Evolutionary conservation across 2,797 vertebrate genomes (phyloP).

Genomic region (Pseudopleuronectes americanus): DNA sequence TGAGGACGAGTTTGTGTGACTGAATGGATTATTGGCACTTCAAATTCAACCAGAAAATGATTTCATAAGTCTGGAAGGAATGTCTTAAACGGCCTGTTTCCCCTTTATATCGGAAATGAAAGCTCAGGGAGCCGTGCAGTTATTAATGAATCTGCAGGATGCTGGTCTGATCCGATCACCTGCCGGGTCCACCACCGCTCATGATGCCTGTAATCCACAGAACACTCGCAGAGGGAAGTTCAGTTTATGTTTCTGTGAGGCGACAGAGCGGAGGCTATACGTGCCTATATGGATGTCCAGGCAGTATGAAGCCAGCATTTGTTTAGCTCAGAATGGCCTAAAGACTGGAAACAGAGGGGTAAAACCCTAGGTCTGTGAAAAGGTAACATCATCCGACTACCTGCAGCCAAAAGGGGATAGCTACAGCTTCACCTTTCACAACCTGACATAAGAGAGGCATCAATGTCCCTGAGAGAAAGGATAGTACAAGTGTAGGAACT

Average conservation of each 20-base stretch:
- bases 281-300: too few relatives aligned
- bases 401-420: neutral
- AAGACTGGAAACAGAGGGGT: too few relatives aligned
- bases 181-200: neutral
- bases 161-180: constrained; percentile 13
- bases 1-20: neutral
- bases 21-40: neutral
- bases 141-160: neutral
- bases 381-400: neutral
- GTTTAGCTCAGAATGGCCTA: neutral
- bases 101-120: neutral
- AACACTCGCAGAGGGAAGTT: neutral
- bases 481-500: too few relatives aligned
- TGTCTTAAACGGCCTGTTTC: neutral
- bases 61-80: too few relatives aligned
- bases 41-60: too few relatives aligned
- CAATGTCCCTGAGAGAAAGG: neutral
- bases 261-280: neutral
- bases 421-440: neutral
- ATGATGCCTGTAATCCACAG: too few relatives aligned
- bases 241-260: neutral
- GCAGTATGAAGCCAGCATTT: neutral
- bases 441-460: neutral
- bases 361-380: neutral
- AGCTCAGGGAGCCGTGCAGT: neutral